Evolutionary conservation across 2,113 vertebrate genomes (phyloP), one percentile per base, ranked within the genome.

Genomic region (Chionodraco myersi): DNA sequence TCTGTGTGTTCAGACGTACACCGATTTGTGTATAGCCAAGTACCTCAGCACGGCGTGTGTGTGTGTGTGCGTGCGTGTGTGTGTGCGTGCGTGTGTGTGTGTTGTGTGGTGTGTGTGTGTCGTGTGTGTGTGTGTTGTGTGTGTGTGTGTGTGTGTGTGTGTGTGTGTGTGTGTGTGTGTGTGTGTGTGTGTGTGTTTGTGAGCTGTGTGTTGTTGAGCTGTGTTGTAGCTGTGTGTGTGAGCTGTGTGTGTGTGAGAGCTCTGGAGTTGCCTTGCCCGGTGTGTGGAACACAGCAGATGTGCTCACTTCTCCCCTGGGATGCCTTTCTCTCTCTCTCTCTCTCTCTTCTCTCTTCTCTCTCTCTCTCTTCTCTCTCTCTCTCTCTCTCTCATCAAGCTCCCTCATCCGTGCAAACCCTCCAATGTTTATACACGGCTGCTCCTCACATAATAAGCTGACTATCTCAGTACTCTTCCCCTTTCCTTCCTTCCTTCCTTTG

Each of bases 261-360:
- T 82, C 82, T 81, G 81, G 81, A 86, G 65, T 70, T 83, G 76
- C 84, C 79, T 85, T 83, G 76, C 79, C 81, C 30, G 86, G 75
- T 83, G 80, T 86, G 89, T 91, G 82, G 82, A 93, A 86, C 86
- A 78, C 59, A 90, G 87, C 94, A 94, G 94, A 94, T 95, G 94
- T 95, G 89, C 87, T 92, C 81, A 48, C 63, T 53, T 77, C 80
- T 88, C 87, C 89, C 92, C 78, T 9, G 86, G 91, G 90, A 86
- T 45, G 61, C 66, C 34, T 52, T 26, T 53, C 52, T 48, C 76
- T 67, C 71, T 47, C 77, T 9, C 83, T 82, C 86, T 80, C 82
- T 64, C 73, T 69, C 58, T 82, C 60, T 74, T 78, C 81, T 51
- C 71, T 69, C 63, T 69, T 10, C 82, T 88, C 86, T 80, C 79